Conservation (phyloP, 2,888 invertebrate genomes). For the Nemotelus nigrinus region DNA sequence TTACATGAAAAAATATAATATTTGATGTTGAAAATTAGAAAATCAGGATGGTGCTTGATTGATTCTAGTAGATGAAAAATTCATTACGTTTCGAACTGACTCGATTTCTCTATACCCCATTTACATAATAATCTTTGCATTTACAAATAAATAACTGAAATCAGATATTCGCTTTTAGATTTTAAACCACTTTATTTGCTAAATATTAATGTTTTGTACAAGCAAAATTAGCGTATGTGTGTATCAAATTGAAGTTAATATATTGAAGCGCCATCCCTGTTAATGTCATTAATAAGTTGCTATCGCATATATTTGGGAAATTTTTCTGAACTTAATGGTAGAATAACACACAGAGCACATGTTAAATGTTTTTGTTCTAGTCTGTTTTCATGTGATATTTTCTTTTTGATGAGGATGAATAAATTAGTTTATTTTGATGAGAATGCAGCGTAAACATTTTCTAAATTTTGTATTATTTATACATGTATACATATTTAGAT, state of each 20-base stretch:
- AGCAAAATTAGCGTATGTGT: not conserved
- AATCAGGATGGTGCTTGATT: not conserved
- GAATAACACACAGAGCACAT: conserved; percentile 23
- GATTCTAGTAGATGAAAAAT: conserved; percentile 15
- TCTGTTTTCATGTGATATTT: conserved; percentile 51
- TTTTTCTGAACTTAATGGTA: not conserved
- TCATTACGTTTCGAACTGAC: not conserved
- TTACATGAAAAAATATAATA: conserved; percentile 54
- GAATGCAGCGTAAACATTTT: too few relatives aligned
- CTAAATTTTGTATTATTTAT: too few relatives aligned
- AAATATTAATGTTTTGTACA: not conserved
- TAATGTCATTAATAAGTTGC: too few relatives aligned
- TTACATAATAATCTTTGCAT: too few relatives aligned
- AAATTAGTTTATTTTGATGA: conserved; percentile 6
- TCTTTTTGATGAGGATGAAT: conserved; percentile 24
- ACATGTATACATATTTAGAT: too few relatives aligned
- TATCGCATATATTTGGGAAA: too few relatives aligned
- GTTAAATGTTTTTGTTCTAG: conserved; percentile 47
- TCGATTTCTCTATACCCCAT: too few relatives aligned
- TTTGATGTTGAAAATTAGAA: not conserved
- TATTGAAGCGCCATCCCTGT: too few relatives aligned
- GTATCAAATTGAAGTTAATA: too few relatives aligned
- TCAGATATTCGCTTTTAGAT: too few relatives aligned
- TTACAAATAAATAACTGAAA: too few relatives aligned
- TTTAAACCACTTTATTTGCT: too few relatives aligned